Conservation (phyloP, 2,797 vertebrate species). For the Gobionotothen gibberifrons region DNA sequence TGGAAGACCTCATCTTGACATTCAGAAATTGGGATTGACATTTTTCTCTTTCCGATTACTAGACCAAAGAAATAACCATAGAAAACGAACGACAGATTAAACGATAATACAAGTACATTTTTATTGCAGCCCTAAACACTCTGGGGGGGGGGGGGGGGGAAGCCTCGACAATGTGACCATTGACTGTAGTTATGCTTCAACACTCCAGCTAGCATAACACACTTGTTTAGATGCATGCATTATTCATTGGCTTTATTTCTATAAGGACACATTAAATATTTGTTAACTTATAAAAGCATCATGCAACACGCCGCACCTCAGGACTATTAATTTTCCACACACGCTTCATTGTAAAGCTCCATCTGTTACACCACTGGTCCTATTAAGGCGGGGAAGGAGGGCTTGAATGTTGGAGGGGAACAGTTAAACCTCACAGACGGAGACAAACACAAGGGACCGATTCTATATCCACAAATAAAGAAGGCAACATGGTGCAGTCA, state of each 20-base stretch:
- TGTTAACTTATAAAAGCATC: conserved; percentile 79
- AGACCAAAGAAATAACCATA: no score
- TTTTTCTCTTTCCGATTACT: no score
- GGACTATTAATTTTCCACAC: conserved; percentile 73
- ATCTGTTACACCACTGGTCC: conserved; percentile 58
- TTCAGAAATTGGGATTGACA: no score
- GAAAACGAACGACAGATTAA: no score
- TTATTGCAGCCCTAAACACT: no score
- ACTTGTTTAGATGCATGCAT: conserved; percentile 67
- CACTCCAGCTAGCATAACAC: conserved; percentile 61
- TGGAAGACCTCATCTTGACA: no score
- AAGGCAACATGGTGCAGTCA: conserved; percentile 37
- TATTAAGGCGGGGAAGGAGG: conserved; percentile 54
- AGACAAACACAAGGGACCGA: conserved; percentile 38
- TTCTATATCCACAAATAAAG: conserved; percentile 52
- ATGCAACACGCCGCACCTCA: conserved; percentile 58
- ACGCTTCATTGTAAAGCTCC: conserved; percentile 65
- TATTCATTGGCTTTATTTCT: conserved; percentile 69
- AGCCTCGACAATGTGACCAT: conserved; percentile 46
- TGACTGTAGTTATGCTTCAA: conserved; percentile 44
- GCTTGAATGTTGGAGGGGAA: conserved; percentile 52
- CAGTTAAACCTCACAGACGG: conserved; percentile 52
- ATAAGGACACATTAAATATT: conserved; percentile 78
- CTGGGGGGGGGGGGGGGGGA: conserved; percentile 27
- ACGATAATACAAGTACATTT: no score